Base-by-base conservation (phyloP, 92 coral and sea anemone species). In the Scolanthus callimorphus region DNA sequence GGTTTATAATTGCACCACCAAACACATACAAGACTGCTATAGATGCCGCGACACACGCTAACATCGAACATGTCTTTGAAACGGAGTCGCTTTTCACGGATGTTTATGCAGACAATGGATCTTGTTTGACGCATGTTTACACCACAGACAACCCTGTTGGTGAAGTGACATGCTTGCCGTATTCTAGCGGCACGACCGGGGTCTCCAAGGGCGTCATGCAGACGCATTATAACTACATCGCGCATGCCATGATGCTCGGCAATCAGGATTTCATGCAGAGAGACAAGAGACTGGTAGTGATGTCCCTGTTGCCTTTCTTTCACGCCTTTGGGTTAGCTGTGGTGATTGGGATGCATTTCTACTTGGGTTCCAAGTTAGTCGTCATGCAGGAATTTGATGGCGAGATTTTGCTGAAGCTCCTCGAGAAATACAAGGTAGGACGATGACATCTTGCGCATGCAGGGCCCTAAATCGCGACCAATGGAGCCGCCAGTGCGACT, bases 181-280 rank as follows among this genome's bases (percentile, higher is more conserved):
- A 79, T 46, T 79, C 85, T 8, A 79, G 85, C 58, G 85, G 85
- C 3, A 79, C 85, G 0, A 79, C 85, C n/a, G 85, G 85, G 19
- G 17, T 56, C 2, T 77, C 85, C 19, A 79, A 79, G 41, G 85
- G 85, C 2, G 80, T 71, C 31, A 71, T 79, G 80, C 27, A 67
- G 38, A 71, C 80, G 2, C 74, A 79, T 49, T 27, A 53, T 22
- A 79, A 71, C 53, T 47, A 38, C 3, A 47, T 67, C 6, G 59
- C 65, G 10, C 64, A 79, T 59, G 39, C 77, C 8, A 6, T 59
- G 57, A 58, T 27, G 20, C 25, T 38, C 11, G 63, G 62, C 8
- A 49, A 44, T 43, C 22, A 47, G 17, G 37, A 48, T 19, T 27
- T 24, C 61, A 51, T 45, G 54, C 38, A 41, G 11, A 44, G 31